Evolutionary conservation across 2,888 invertebrate genomes (phyloP), one percentile per base, ranked within the genome.

Genomic region (Schrankia costaestrigalis): DNA sequence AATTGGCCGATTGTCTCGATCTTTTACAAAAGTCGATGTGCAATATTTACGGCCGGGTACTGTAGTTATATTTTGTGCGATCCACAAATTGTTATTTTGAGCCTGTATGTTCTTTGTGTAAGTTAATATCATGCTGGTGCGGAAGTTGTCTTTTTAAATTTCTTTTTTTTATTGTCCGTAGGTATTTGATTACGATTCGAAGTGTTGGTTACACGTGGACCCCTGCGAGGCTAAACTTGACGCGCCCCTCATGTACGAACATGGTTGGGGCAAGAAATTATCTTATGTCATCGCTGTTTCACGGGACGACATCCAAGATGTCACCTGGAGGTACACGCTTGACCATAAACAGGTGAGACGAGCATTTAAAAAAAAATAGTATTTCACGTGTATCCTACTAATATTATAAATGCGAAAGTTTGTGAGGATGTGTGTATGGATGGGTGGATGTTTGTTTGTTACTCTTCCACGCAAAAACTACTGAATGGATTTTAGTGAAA

Each of bases 141-240:
- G 8, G 21, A 10, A 21, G 3, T 2, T 6, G 3, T 2, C 9
- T n/a, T 21, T 2, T 21, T 3, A 9, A 10, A 21, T 5, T 21
- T 17, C 17, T 17, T 17, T 3, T 17, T 21, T 21, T 21, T 21
- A 21, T 3, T 3, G 5, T 17, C 17, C 54, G 10, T 22, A 98
- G 92, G 92, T 97, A 0, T 98, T 91, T 83, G 95, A 95, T 5
- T 84, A 90, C 39, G 89, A 90, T 0, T 90, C 93, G 35, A 90
- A 91, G 51, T 89, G 93, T 26, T 99, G 98, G 98, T 67, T 98
- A 3, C 98, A 99, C 78, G 93, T 93, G 55, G 99, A 99, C 86
- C 95, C 99, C 0, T 99, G 99, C 70, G 99, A 99, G 77, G 95
- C 94, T 65, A 88, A 90, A 2, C 88, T 94, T 36, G 96, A 99